These are phyloP conservation scores for Rhyacichthys aspro DNA, from an alignment of 2,797 vertebrate genomes.

Conservation along the genomic window DNA sequence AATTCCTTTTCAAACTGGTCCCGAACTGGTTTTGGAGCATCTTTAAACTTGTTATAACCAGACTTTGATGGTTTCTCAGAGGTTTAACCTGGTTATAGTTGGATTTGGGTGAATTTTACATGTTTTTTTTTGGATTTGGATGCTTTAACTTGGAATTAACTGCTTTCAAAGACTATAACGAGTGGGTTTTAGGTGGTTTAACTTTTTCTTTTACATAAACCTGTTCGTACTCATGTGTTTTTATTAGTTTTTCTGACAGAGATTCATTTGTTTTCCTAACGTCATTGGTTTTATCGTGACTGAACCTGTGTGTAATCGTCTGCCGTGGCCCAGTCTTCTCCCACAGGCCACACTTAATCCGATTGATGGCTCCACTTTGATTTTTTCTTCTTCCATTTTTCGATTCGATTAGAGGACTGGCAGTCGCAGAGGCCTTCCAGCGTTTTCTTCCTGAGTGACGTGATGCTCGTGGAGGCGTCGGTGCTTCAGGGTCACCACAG, in stretches of 20 bases:
- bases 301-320: conserved; percentile 15
- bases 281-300: conserved; percentile 34
- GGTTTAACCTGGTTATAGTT: no score
- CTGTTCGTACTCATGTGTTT: no score
- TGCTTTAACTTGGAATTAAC: no score
- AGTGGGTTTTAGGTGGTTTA: no score
- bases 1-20: no score
- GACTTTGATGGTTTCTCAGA: no score
- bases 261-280: conserved; percentile 9
- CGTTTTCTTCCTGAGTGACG: conserved; percentile 51
- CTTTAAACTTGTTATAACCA: no score
- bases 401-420: conserved; percentile 73
- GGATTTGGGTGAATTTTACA: no score
- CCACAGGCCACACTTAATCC: conserved; percentile 48
- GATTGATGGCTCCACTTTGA: conserved; percentile 37
- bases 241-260: conserved; percentile 3
- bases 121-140: no score
- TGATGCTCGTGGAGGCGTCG: conserved; percentile 63
- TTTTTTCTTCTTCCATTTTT: conserved; percentile 26
- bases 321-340: conserved; percentile 12
- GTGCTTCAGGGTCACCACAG: conserved; percentile 50
- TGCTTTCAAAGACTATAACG: no score
- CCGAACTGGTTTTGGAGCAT: no score
- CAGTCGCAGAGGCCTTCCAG: conserved; percentile 53
- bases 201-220: no score